Evolutionary conservation across 2,113 vertebrate species (phyloP).

Genomic region (Thunnus maccoyii): DNA sequence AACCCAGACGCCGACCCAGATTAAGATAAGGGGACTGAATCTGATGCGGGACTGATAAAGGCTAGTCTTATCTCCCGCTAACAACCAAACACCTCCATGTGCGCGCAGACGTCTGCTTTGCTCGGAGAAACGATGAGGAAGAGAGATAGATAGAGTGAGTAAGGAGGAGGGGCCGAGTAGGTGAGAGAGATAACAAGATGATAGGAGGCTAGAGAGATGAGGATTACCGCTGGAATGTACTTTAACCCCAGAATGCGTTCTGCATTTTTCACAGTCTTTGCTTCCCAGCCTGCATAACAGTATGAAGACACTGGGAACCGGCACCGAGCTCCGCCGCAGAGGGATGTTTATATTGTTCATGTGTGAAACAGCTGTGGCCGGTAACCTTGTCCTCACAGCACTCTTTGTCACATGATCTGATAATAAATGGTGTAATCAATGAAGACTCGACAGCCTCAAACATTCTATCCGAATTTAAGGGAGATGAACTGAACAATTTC

Average conservation of each 20-base stretch:
- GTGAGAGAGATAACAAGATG: conserved; percentile 66
- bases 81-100: conserved; percentile 45
- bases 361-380: background rate
- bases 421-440: background rate
- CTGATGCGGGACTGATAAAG: conserved; percentile 66
- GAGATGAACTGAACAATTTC: conserved; percentile 11
- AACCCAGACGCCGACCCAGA: conserved; percentile 62
- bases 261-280: conserved; percentile 28
- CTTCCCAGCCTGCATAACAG: background rate
- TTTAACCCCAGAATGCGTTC: conserved; percentile 20
- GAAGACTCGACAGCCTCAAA: background rate
- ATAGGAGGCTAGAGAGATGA: conserved; percentile 31
- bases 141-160: conserved; percentile 9
- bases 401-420: background rate
- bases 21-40: conserved; percentile 65
- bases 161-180: conserved; percentile 37
- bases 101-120: conserved; percentile 29
- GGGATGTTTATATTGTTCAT: background rate
- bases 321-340: background rate
- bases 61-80: conserved; percentile 45
- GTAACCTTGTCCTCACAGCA: background rate
- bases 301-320: background rate
- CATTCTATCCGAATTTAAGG: background rate
- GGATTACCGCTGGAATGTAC: conserved; percentile 49
- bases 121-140: conserved; percentile 1